Base-by-base conservation (phyloP, 1,140 invertebrate species). In the Drosophila hydei region DNA sequence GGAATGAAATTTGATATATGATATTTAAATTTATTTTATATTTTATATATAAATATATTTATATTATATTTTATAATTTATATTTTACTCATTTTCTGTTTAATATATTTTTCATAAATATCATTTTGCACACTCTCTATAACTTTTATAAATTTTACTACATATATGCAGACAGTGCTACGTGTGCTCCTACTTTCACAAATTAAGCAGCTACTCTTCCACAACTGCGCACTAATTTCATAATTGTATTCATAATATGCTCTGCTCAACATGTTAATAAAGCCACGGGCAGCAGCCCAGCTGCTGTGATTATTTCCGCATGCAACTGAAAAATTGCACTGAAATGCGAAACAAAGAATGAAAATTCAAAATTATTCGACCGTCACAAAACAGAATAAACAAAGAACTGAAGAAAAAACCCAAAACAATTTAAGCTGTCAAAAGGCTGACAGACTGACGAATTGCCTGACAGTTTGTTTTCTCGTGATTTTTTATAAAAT, bases 381-480 rank as follows among this genome's bases (percentile, higher is more conserved):
- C 27, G 8, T 40, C 18, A 38, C 5, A 38, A 58, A 42, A 36
- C 25, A 67, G 30, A 60, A 54, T 47, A 21, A 48, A 73, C 48
- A 50, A 62, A 68, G 19, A 62, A 45, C 43, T 38, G 19, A 42
- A 25, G n/a, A 21, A 48, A 55, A 23, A 16, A 40, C 36, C 42
- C 21, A 43, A 38, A 43, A 59, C 63, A 55, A 58, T 68, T 68
- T 45, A 16, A 60, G 27, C 64, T 73, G 71, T 73, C 71, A 73
- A 73, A 73, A 68, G 61, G 48, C 58, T 62, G 65, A 52, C 48
- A 69, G 67, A 63, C 55, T 67, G 69, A 72, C 69, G 54, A 72
- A 72, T 71, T 71, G 36, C 61, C 45, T 21, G 67, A 55, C 67
- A 63, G 42, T 21, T 62, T 52, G 51, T 30, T 54, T 42, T 45